phyloP scores from a whole-genome alignment of 2,888 invertebrate genomes.

The Vesta saturnalis region DNA sequence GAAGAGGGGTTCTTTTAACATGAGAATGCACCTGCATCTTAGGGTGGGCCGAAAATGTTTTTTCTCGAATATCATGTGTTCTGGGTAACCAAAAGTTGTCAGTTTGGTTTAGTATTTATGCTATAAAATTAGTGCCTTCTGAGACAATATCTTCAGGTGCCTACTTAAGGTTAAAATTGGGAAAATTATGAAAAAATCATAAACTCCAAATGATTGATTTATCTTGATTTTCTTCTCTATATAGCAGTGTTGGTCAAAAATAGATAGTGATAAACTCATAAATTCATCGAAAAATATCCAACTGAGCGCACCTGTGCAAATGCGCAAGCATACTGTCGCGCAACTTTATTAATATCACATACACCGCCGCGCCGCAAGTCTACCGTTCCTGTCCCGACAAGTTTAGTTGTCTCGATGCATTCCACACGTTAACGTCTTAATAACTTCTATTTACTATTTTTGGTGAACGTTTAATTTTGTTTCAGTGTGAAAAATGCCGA shows the following conservation, averaged over 20 bases:
- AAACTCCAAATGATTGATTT: background rate
- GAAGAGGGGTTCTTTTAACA: too few relatives aligned
- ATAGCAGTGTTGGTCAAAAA: background rate
- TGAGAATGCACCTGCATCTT: too few relatives aligned
- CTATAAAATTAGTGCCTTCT: background rate
- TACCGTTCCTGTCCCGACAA: background rate
- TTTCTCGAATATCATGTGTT: too few relatives aligned
- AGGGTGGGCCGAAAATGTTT: too few relatives aligned
- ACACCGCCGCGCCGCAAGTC: background rate
- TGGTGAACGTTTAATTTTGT: too few relatives aligned
- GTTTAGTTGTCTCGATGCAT: too few relatives aligned
- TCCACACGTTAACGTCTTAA: background rate
- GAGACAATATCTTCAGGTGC: background rate
- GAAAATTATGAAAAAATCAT: background rate
- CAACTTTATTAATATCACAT: background rate
- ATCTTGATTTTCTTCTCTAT: background rate
- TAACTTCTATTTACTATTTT: background rate
- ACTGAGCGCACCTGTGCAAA: background rate
- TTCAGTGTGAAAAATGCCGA: too few relatives aligned
- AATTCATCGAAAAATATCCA: background rate
- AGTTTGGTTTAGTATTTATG: background rate
- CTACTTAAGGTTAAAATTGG: too few relatives aligned
- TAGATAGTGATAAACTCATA: background rate
- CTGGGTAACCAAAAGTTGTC: background rate
- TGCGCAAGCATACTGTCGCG: background rate